Base-by-base conservation (phyloP, 1,140 invertebrate genomes). In the Saxidomus purpurata region DNA sequence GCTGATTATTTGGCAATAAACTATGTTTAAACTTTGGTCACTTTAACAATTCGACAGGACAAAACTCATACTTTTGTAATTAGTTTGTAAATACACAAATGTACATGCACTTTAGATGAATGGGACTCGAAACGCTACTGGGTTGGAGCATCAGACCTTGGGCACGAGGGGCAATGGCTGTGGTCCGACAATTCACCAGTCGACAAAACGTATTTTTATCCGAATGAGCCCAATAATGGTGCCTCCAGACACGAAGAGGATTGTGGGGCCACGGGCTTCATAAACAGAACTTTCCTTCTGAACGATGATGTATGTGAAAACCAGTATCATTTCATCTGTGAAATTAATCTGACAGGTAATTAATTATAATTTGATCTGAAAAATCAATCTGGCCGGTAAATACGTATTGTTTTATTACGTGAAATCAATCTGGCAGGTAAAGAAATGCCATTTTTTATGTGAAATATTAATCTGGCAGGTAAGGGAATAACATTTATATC, bases 231-330 rank as follows among this genome's bases (percentile, higher is more conserved):
- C 1, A 71, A 71, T 22, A 71, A 71, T 22, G 67, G 67, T 40
- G 1, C 3, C 1, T 1, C 0, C 19, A 40, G 3, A 9, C 11
- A 0, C 6, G 36, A 8, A 19, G 67, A 71, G n/a, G 31, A 71
- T n/a, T 71, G 67, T 40, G 67, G 67, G 40, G 67, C 67, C 4
- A n/a, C 36, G 36, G 31, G 34, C 6, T 71, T 38, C 40, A 71
- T 71, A n/a, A 71, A 71, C 22, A 71, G 36, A 71, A 71, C 67
- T 40, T 71, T 71, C n/a, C 36, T 71, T 0, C 36, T 71, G 36
- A 71, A 71, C 31, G 67, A 71, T 71, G 67, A 71, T 71, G 67
- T 40, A 8, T 71, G 67, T 22, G 6, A 4, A 15, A 38, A 71
- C 19, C 31, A 38, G 8, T 71, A 71, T 40, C 67, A 71, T 40